Percentiles rank a stretch among this genome's conserved stretches.
These are phyloP conservation scores for Epizoanthus stellaris DNA, from an alignment of 92 coral and sea anemone genomes.

Conservation along the genomic window DNA sequence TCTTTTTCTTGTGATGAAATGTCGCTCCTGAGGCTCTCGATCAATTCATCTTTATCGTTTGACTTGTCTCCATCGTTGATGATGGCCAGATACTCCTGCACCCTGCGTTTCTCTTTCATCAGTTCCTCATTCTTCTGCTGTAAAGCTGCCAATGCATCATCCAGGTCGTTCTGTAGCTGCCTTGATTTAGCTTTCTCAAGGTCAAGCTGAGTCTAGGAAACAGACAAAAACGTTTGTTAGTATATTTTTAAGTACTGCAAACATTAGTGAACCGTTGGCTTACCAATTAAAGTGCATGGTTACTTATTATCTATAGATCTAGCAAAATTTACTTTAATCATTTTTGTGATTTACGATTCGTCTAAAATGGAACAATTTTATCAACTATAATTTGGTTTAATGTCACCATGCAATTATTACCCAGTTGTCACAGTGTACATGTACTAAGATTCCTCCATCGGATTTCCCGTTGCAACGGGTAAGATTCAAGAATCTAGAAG, in stretches of 20 bases:
- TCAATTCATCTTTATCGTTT: constrained; percentile 73
- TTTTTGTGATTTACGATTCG: no score
- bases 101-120: constrained; percentile 70
- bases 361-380: no score
- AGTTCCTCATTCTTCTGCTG: constrained; percentile 74
- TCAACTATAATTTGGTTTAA: no score
- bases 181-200: constrained; percentile 69
- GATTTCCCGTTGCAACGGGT: no score
- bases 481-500: no score
- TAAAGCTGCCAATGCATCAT: constrained; percentile 66
- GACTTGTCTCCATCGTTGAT: constrained; percentile 78
- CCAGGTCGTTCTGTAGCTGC: constrained; percentile 77
- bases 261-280: background rate
- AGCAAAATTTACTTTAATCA: no score
- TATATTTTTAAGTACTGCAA: background rate
- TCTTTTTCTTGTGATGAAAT: constrained; percentile 76
- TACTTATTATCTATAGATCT: no score
- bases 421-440: no score
- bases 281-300: background rate
- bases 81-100: constrained; percentile 78
- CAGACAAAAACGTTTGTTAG: background rate
- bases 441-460: no score
- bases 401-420: no score
- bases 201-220: constrained; percentile 53
- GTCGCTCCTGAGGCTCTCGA: constrained; percentile 76